Base-by-base conservation (phyloP, 1,140 invertebrate species). In the Scaptodrosophila lebanonensis region DNA sequence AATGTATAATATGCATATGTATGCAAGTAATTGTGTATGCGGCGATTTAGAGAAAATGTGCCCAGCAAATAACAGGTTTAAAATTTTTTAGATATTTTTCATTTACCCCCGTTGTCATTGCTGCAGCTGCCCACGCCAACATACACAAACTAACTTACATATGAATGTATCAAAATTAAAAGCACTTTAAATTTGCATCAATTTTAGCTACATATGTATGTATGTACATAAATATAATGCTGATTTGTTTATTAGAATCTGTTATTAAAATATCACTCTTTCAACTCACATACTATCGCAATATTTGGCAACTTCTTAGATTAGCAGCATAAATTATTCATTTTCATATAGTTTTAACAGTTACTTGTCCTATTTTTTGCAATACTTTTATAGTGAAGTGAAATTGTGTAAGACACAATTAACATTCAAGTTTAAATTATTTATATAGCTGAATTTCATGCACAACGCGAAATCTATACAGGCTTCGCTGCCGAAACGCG, bases 401-500 rank as follows among this genome's bases (percentile, higher is more conserved):
- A 25, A 25, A 25, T 4, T 25, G 8, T 8, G 3, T 25, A 25
- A 25, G 3, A 25, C 22, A 25, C 22, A 25, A 4, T 25, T 25
- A 3, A 25, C 22, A 25, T 4, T 25, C 3, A 25, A 25, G 1
- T 20, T 39, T 16, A 30, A 39, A 35, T 50, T 61, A 62, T 35
- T 25, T 33, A 43, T 17, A 39, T 38, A 44, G 20, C 17, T 50
- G 11, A 33, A 47, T 42, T 33, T n/a, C 42, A 53, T 27, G 36
- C 18, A 52, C 29, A 56, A 45, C 43, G 44, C 54, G 6, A 27
- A 33, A 33, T 33, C 12, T 8, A 33, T 32, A 35, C 13, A 32
- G 60, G 49, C 52, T 60, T 60, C 54, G 22, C 33, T 40, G 53
- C 42, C 53, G 25, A 71, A 82, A 82, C 75, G 65, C 68, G 75